phyloP scores from a whole-genome alignment of 1,140 invertebrate species.

The Drosophila pandora region DNA sequence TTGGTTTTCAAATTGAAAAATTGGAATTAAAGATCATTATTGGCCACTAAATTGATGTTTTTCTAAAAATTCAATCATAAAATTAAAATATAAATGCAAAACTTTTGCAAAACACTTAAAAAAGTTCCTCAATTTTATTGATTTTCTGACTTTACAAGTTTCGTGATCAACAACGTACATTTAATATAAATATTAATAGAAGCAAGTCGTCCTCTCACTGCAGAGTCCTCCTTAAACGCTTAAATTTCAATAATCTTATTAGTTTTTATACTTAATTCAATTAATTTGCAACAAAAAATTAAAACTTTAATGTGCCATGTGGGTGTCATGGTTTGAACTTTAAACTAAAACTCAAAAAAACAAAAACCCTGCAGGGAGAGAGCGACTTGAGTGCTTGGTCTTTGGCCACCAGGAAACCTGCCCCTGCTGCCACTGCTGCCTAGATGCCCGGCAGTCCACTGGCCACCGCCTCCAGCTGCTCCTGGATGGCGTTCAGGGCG shows the following conservation, averaged over 20 bases:
- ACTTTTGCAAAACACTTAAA: not conserved
- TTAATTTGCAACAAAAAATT: not conserved
- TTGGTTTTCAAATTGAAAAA: no score
- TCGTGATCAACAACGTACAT: conserved; percentile 7
- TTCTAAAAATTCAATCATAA: no score
- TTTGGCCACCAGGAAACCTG: not conserved
- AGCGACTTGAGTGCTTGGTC: not conserved
- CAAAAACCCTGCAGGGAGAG: not conserved
- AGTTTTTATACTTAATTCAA: not conserved
- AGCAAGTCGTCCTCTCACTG: not conserved
- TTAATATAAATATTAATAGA: not conserved
- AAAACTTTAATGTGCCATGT: not conserved
- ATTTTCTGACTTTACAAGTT: not conserved
- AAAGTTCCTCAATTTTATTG: not conserved
- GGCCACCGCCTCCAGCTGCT: conserved; percentile 35
- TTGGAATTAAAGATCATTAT: no score
- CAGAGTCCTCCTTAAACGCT: not conserved
- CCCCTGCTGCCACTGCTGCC: not conserved
- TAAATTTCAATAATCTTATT: not conserved
- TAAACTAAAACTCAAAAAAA: no score
- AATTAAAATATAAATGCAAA: not conserved
- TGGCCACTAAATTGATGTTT: no score
- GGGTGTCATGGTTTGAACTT: not conserved
- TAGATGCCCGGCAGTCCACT: conserved; percentile 7
- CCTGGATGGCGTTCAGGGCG: conserved; percentile 63